Percentiles rank a stretch among this genome's conserved stretches.
Conservation (phyloP, 2,888 invertebrate genomes). For the Drosophila gaucha region DNA sequence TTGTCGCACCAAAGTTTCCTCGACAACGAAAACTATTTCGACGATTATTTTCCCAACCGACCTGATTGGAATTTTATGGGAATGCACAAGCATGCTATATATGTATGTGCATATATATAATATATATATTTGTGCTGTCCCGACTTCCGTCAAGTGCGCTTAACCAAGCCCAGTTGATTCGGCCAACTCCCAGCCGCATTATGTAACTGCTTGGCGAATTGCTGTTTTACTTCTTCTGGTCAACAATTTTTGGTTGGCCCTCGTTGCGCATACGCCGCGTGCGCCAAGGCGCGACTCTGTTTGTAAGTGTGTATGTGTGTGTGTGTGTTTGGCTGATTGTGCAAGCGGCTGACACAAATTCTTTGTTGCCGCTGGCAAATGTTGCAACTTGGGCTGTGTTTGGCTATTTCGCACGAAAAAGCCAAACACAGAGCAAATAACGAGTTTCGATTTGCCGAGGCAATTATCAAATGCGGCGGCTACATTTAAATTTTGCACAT, state of each 20-base stretch:
- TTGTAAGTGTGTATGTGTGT: neutral
- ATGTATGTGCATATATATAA: constrained; percentile 7
- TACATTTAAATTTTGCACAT: constrained; percentile 44
- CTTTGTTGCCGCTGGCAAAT: constrained; percentile 58
- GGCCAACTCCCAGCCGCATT: constrained; percentile 41
- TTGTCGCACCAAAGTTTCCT: constrained; percentile 42
- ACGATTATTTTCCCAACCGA: constrained; percentile 48
- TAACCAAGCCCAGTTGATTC: constrained; percentile 40
- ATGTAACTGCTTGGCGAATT: constrained; percentile 66
- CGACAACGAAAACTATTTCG: constrained; percentile 44
- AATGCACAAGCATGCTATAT: constrained; percentile 10
- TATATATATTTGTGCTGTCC: constrained; percentile 35
- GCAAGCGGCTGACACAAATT: constrained; percentile 72
- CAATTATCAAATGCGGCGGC: constrained; percentile 48
- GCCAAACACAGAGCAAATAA: constrained; percentile 25
- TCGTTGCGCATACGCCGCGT: constrained; percentile 64
- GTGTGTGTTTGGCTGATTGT: constrained; percentile 46
- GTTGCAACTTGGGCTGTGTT: constrained; percentile 46
- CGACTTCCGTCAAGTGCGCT: constrained; percentile 70
- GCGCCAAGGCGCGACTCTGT: constrained; percentile 14
- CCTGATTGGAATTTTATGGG: constrained; percentile 41
- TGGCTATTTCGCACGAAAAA: constrained; percentile 32
- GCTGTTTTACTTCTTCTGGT: constrained; percentile 62
- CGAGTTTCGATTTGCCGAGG: constrained; percentile 38
- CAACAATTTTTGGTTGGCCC: constrained; percentile 39